phyloP scores from a whole-genome alignment of 2,888 invertebrate genomes.

The Strigamia crassipes region DNA sequence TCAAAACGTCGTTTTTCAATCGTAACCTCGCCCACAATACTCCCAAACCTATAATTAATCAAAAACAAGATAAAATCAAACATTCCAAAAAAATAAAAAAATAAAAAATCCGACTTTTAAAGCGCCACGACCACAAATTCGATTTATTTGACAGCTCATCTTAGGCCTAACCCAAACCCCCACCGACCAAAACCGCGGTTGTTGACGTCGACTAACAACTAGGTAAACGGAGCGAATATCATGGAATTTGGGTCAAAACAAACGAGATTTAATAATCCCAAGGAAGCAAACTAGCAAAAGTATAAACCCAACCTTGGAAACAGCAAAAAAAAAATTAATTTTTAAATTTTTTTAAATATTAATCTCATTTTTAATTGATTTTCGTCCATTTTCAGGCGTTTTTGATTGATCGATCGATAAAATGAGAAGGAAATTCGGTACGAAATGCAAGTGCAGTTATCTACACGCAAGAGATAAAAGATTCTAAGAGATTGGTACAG shows the following conservation, averaged over 20 bases:
- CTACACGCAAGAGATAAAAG: not conserved
- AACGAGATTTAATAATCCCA: not conserved
- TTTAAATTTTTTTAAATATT: not conserved
- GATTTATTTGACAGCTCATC: not conserved
- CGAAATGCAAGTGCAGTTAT: not conserved
- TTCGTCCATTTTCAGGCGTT: not conserved
- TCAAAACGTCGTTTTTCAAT: no score
- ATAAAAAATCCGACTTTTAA: no score
- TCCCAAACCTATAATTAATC: no score
- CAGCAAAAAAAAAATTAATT: not conserved
- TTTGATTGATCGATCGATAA: no score
- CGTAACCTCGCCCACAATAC: no score
- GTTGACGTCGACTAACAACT: not conserved
- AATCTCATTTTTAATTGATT: no score
- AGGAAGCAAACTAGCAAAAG: not conserved
- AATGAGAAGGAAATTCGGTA: not conserved
- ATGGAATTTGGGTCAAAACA: conserved; percentile 33
- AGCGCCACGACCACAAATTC: not conserved
- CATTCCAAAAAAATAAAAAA: no score
- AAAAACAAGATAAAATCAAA: no score
- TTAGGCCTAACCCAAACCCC: not conserved
- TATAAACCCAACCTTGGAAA: not conserved
- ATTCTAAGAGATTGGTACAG: not conserved
- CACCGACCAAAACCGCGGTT: not conserved
- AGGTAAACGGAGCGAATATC: conserved; percentile 17